phyloP scores from a whole-genome alignment of 2,797 vertebrate species.

The Danio albolineatus region DNA sequence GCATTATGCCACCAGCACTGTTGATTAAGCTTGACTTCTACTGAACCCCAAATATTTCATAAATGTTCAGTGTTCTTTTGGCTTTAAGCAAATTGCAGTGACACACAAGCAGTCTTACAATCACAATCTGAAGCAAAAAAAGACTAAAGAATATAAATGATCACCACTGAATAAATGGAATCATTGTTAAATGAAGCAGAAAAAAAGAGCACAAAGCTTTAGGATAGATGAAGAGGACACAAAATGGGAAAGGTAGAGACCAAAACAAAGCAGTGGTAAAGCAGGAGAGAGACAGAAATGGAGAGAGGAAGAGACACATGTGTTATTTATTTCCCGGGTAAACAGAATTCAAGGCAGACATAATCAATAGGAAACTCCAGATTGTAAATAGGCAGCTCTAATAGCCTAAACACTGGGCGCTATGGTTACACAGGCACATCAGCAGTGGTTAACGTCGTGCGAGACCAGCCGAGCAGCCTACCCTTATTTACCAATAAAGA shows the following conservation, averaged over 20 bases:
- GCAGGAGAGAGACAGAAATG: constrained; percentile 30
- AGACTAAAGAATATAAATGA: not conserved
- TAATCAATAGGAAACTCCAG: constrained; percentile 95
- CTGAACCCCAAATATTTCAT: not conserved
- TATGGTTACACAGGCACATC: constrained; percentile 82
- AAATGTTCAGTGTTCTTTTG: not conserved
- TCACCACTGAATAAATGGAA: constrained; percentile 21
- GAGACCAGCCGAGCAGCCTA: constrained; percentile 67
- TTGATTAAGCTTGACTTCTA: not conserved
- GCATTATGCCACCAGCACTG: not conserved
- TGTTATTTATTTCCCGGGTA: constrained; percentile 98
- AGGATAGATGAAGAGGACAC: constrained; percentile 12
- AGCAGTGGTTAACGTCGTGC: constrained; percentile 68
- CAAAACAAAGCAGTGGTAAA: constrained; percentile 55
- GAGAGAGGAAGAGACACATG: constrained; percentile 77
- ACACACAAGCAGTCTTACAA: constrained; percentile 21
- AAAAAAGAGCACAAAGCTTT: constrained; percentile 30
- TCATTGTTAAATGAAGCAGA: constrained; percentile 33
- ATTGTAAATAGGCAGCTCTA: constrained; percentile 90
- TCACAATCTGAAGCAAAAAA: not conserved
- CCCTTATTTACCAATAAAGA: constrained; percentile 84
- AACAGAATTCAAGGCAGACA: constrained; percentile 92
- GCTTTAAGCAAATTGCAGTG: not conserved
- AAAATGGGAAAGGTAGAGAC: constrained; percentile 63
- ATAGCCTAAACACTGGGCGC: constrained; percentile 91